Percentiles rank a stretch among this genome's conserved stretches.
Conservation (phyloP, 2,888 invertebrate genomes). For the Crioceris asparagi region DNA sequence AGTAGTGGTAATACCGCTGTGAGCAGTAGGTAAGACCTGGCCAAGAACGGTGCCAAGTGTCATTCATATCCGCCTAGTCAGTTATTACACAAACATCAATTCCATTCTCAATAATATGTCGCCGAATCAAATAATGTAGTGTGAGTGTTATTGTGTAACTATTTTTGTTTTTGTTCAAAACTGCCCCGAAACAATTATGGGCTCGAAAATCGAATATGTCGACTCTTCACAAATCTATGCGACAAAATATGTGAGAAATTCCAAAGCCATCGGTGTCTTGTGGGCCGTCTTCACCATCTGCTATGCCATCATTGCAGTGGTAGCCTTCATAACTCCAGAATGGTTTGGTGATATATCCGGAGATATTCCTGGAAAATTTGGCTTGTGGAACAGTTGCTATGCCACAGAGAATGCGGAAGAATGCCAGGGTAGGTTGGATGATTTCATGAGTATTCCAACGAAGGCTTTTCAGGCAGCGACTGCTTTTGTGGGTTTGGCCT, state of each 20-base stretch:
- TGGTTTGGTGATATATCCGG: conserved; percentile 57
- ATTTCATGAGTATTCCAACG: conserved; percentile 66
- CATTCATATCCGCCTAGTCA: too few relatives aligned
- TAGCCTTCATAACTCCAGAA: conserved; percentile 91
- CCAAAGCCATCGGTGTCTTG: conserved; percentile 89
- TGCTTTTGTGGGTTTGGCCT: conserved; percentile 78
- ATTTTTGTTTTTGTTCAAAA: too few relatives aligned
- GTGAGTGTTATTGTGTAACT: too few relatives aligned
- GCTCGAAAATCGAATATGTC: conserved; percentile 86
- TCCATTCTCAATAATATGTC: too few relatives aligned
- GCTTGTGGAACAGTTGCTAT: conserved; percentile 83
- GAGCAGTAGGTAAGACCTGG: too few relatives aligned
- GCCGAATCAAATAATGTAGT: too few relatives aligned
- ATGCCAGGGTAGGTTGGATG: conserved; percentile 76
- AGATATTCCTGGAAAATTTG: conserved; percentile 83
- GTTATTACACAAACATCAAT: too few relatives aligned
- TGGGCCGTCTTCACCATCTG: conserved; percentile 98
- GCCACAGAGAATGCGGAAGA: conserved; percentile 60
- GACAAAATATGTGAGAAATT: conserved; percentile 82
- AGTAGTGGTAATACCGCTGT: too few relatives aligned
- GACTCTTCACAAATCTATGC: conserved; percentile 85
- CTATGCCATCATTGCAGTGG: conserved; percentile 89
- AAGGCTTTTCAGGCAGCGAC: conserved; percentile 78
- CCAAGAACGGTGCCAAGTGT: too few relatives aligned
- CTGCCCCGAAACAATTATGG: too few relatives aligned